Evolutionary conservation across 2,797 vertebrate species (phyloP).

Genomic region (Pelochelys cantorii): DNA sequence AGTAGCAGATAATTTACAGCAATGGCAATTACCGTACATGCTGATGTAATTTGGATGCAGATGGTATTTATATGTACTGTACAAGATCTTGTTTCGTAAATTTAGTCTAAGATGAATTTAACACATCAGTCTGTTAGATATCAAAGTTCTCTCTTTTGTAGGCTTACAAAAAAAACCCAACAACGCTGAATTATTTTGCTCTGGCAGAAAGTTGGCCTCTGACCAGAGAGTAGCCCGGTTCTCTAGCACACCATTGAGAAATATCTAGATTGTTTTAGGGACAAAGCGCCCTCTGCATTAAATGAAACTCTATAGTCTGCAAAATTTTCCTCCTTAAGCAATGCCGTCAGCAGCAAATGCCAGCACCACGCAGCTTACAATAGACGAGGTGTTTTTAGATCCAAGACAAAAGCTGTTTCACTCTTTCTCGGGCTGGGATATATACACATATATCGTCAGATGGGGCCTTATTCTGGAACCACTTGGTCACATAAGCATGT

Average conservation of each 20-base stretch:
- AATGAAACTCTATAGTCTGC: constrained; percentile 32
- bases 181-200: neutral
- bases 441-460: neutral
- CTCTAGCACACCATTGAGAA: constrained; percentile 17
- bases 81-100: constrained; percentile 36
- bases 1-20: constrained; percentile 23
- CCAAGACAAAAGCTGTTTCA: neutral
- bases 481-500: neutral
- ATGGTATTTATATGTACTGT: neutral
- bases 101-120: constrained; percentile 10
- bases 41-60: neutral
- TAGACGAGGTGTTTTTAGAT: neutral
- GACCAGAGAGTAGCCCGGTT: neutral
- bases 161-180: neutral
- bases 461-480: neutral
- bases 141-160: neutral
- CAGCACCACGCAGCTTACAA: neutral
- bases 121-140: neutral
- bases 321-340: neutral
- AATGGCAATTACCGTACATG: neutral
- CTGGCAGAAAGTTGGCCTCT: neutral
- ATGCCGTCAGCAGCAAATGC: neutral
- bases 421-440: neutral
- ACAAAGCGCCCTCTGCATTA: constrained; percentile 3
- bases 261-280: neutral